Base-by-base conservation (phyloP, 2,113 vertebrate species). In the Oncorhynchus clarkii region DNA sequence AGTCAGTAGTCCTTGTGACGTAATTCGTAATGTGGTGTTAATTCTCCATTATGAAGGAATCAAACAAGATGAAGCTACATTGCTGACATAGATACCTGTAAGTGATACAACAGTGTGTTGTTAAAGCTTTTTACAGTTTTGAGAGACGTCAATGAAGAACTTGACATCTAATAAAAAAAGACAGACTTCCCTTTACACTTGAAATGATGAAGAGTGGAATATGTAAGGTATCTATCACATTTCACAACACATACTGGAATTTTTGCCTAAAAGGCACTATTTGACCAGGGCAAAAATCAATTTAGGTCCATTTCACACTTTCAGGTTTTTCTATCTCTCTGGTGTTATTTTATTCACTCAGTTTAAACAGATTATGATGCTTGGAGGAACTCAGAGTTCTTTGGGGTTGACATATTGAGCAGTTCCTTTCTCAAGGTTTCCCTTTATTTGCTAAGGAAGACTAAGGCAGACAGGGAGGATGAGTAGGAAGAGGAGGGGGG, bases 221-320 rank as follows among this genome's bases (percentile, higher is more conserved):
- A 78, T 83, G 85, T 87, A 78, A 77, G 76, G 82, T 77, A 76
- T 84, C 84, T 87, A 88, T 88, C 87, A 73, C 76, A 83, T 87
- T 84, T 85, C 82, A 74, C 77, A 87, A 87, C 75, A 73, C 74
- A 79, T 69, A 45, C 39, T 62, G 31, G 73, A 75, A 85, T 85
- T 72, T 75, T 80, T 69, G 51, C 57, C 80, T 85, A 78, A 82
- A 83, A 89, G 78, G 79, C 73, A 70, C 68, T 78, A 73, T 84
- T 84, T 76, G 34, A 34, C 84, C 72, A 70, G 66, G 68, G 78
- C 57, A 62, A 29, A 83, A 89, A 89, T 84, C 73, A 75, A 84
- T 78, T 88, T 81, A 78, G 85, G 67, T 67, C 26, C 74, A 62
- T 87, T 77, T 82, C 72, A 51, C 67, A 70, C 60, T 57, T 80